Evolutionary conservation across 2,113 vertebrate species (phyloP), one percentile per base, ranked within the genome.

Genomic region (Azemiops feae): DNA sequence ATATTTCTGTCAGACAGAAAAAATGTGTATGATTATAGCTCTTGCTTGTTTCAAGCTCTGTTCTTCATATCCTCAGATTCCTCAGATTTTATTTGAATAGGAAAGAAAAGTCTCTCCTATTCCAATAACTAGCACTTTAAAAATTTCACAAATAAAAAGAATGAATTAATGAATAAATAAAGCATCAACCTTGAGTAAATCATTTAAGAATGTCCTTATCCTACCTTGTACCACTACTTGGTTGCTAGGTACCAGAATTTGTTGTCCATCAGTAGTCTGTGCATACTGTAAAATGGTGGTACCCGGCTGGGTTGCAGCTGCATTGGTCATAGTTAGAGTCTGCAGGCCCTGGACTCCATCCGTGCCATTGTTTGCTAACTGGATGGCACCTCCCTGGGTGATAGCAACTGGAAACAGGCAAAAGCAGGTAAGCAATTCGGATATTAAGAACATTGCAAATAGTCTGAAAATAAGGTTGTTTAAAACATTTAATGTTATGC

Each of bases 181-280:
- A 92, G 92, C 94, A 88, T 94, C 96, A 92, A 88, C 0, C 54
- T 47, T 85, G 90, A 0, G 74, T 2, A n/a, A 89, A 91, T 89
- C 88, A 92, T 45, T 92, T 96, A 91, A 93, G 45, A 96, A 91
- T 47, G 3, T 34, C 85, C 9, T 54, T 91, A 86, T 91, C 98
- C 97, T 96, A 99, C 99, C 99, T 98, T 99, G 99, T 96, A 99
- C 99, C n/a, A 99, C 99, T 94, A 99, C 99, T 94, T 99, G 99
- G 97, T 99, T 99, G 97, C 99, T 99, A 92, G 99, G 99, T 94
- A 99, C 99, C 27, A 99, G 98, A 96, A 99, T 99, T 97, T 99
- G 99, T 95, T 99, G 99, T 39, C 99, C 99, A 0, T 99, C 99
- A 45, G 98, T 99, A 96, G 99, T 99, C 97, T 99, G 99, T 92